phyloP scores from a whole-genome alignment of 2,888 invertebrate genomes.

The Atethmia centrago region DNA sequence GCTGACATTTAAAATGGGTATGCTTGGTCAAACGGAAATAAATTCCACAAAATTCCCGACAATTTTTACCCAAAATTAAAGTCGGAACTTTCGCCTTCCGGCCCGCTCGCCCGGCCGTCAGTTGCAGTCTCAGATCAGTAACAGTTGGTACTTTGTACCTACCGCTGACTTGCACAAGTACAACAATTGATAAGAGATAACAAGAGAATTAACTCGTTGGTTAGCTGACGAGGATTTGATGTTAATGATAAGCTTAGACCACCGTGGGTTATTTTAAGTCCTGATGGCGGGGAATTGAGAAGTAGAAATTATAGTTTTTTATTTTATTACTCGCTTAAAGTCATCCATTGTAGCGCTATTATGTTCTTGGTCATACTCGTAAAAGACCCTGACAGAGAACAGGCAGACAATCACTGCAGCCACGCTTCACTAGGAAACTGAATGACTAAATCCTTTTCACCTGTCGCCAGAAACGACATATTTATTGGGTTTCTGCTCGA shows the following conservation, averaged over 20 bases:
- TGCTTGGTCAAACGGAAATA: conserved; percentile 37
- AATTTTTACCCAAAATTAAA: conserved; percentile 48
- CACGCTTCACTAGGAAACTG: too few species aligned
- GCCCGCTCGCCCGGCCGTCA: conserved; percentile 22
- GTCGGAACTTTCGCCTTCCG: conserved; percentile 39
- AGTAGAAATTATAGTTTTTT: too few species aligned
- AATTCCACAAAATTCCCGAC: conserved; percentile 42
- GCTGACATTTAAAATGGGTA: conserved; percentile 14
- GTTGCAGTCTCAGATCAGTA: conserved; percentile 37
- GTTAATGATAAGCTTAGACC: conserved; percentile 12
- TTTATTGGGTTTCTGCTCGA: too few species aligned
- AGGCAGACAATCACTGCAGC: too few species aligned
- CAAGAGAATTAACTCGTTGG: conserved; percentile 39
- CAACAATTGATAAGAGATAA: conserved; percentile 38
- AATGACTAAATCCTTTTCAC: too few species aligned
- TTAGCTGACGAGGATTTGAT: conserved; percentile 13
- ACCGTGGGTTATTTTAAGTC: conserved; percentile 6
- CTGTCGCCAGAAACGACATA: too few species aligned
- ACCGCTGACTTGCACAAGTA: conserved; percentile 21
- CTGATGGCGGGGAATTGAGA: neutral
- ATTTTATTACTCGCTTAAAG: too few species aligned
- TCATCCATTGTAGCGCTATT: too few species aligned
- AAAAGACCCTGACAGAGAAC: too few species aligned
- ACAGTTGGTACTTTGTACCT: neutral
- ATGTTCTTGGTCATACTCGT: too few species aligned